Evolutionary conservation across 2,888 invertebrate genomes (phyloP).

Genomic region (Creontiades dilutus): DNA sequence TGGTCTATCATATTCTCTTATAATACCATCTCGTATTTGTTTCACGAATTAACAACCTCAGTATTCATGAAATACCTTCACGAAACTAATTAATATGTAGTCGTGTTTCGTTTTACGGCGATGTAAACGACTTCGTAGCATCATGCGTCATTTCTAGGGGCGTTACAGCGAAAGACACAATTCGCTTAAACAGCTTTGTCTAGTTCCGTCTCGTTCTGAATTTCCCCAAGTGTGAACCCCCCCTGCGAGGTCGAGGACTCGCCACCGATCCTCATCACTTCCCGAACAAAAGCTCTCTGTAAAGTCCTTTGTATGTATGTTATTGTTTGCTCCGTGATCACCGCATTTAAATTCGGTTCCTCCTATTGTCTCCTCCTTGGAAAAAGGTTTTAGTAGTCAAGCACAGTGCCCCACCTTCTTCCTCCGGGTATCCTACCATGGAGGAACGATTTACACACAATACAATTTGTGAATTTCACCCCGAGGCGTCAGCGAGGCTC

Average conservation of each 20-base stretch:
- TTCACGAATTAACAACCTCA: no score
- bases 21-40: no score
- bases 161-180: background rate
- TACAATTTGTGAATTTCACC: conserved; percentile 72
- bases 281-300: conserved; percentile 47
- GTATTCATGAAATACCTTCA: no score
- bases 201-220: conserved; percentile 21
- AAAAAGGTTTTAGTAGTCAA: conserved; percentile 70
- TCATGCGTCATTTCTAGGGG: no score
- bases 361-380: conserved; percentile 67
- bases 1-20: no score
- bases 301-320: conserved; percentile 70
- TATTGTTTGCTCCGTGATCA: conserved; percentile 71
- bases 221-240: conserved; percentile 38
- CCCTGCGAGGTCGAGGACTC: conserved; percentile 63
- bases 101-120: no score
- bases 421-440: conserved; percentile 47
- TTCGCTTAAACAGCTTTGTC: background rate
- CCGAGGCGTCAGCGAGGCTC: conserved; percentile 69
- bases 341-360: conserved; percentile 72
- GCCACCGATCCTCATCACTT: conserved; percentile 51
- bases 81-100: no score
- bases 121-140: no score
- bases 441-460: conserved; percentile 71
- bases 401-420: conserved; percentile 70